Evolutionary conservation across 2,797 vertebrate species (phyloP).

Genomic region (Diglossa cyanea): DNA sequence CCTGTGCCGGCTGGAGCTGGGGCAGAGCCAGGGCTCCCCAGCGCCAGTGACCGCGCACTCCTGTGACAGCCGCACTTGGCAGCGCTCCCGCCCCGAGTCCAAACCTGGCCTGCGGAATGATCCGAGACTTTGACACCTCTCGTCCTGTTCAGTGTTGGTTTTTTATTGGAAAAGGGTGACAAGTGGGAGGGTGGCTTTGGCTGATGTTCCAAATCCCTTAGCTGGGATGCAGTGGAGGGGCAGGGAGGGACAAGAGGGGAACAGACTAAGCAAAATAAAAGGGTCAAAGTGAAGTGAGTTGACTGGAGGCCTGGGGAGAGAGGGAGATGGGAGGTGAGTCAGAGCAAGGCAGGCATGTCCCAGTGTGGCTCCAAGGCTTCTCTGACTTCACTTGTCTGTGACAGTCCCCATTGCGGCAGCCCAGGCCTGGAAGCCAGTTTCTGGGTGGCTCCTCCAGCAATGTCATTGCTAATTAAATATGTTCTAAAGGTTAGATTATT

Average conservation of each 20-base stretch:
- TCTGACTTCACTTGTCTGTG: not conserved
- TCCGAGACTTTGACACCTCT: not conserved
- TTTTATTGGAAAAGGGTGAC: not conserved
- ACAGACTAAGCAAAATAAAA: not conserved
- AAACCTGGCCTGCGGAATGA: not conserved
- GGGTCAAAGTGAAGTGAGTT: not conserved
- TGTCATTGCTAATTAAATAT: slow-evolving; percentile 37
- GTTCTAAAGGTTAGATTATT: slow-evolving; percentile 7
- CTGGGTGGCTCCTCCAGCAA: slow-evolving; percentile 53
- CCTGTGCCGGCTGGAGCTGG: not conserved
- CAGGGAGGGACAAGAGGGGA: not conserved
- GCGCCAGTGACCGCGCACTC: fast-evolving
- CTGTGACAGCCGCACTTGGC: not conserved
- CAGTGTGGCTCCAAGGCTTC: not conserved
- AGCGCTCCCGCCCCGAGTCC: fast-evolving
- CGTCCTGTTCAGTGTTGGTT: fast-evolving
- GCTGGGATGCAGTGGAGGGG: not conserved
- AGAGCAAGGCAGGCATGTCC: not conserved
- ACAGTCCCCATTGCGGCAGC: not conserved
- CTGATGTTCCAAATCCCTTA: not conserved
- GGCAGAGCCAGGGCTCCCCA: not conserved
- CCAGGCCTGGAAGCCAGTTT: not conserved
- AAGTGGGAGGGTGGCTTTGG: not conserved
- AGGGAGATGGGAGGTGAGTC: not conserved
- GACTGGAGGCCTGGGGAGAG: not conserved